These are phyloP conservation scores for Bemisia tabaci DNA, from an alignment of 1,140 invertebrate genomes.

Conservation along the genomic window DNA sequence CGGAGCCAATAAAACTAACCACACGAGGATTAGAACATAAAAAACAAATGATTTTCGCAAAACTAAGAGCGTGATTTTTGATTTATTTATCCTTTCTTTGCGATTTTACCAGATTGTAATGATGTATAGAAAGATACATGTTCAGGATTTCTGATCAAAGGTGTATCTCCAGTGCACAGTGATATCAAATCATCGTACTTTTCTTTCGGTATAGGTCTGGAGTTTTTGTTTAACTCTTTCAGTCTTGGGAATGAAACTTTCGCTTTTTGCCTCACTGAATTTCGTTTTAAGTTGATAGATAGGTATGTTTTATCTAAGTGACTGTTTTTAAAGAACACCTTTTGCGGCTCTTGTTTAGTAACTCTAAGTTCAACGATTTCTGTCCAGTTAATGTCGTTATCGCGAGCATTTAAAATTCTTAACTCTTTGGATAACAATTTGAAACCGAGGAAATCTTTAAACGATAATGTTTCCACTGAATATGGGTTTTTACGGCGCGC, in stretches of 20 bases:
- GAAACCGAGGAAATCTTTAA: background rate
- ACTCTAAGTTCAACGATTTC: conserved; percentile 9
- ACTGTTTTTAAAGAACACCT: background rate
- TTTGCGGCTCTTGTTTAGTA: conserved; percentile 1
- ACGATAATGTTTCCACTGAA: background rate
- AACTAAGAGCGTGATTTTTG: too few relatives aligned
- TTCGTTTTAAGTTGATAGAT: background rate
- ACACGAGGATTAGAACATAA: too few relatives aligned
- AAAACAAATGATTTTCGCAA: too few relatives aligned
- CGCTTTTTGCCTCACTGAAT: background rate
- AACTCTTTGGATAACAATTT: conserved; percentile 3
- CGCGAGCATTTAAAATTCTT: conserved; percentile 2
- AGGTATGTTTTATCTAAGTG: background rate
- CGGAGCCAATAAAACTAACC: too few relatives aligned
- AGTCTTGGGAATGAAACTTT: too few relatives aligned
- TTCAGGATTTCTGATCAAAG: background rate
- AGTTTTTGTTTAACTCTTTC: conserved; percentile 7
- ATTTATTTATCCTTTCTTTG: too few relatives aligned
- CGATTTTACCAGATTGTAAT: too few relatives aligned
- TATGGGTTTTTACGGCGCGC: background rate
- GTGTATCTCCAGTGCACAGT: conserved; percentile 6
- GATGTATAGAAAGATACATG: background rate
- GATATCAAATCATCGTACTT: conserved; percentile 11
- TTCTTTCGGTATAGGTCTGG: background rate
- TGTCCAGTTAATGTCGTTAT: conserved; percentile 8